phyloP scores from a whole-genome alignment of 2,113 vertebrate species.

The Tetrao urogallus region DNA sequence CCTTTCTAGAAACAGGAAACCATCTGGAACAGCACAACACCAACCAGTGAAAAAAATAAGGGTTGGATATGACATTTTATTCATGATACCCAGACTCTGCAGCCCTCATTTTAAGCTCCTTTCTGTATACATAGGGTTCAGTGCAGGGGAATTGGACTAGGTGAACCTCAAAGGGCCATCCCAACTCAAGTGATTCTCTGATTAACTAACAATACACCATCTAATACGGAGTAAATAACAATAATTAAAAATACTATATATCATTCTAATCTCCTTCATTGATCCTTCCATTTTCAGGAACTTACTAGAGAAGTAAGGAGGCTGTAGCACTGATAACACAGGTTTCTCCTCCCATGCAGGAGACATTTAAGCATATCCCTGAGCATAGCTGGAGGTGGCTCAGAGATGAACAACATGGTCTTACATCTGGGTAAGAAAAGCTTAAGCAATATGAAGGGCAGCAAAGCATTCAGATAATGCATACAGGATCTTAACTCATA shows the following conservation, averaged over 20 bases:
- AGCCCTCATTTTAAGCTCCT: not conserved
- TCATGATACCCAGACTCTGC: not conserved
- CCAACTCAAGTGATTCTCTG: too few relatives aligned
- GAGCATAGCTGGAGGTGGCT: not conserved
- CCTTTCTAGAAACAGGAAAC: not conserved
- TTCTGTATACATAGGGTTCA: not conserved
- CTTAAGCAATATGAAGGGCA: not conserved
- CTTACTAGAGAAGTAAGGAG: not conserved
- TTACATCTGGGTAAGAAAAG: not conserved
- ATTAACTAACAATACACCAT: not conserved
- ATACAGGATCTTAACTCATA: not conserved
- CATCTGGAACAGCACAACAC: not conserved
- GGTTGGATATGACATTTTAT: not conserved
- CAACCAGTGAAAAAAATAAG: not conserved
- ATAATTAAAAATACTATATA: not conserved
- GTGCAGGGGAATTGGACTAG: too few relatives aligned
- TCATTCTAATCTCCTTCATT: not conserved
- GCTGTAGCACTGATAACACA: fast-evolving
- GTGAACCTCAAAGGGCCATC: too few relatives aligned
- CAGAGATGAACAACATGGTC: not conserved
- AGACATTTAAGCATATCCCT: not conserved
- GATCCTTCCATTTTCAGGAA: not conserved
- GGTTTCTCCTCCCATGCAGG: not conserved
- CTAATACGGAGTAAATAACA: not conserved
- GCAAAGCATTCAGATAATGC: not conserved